phyloP scores from a whole-genome alignment of 2,888 invertebrate species.

The Drosophila niveifrons region DNA sequence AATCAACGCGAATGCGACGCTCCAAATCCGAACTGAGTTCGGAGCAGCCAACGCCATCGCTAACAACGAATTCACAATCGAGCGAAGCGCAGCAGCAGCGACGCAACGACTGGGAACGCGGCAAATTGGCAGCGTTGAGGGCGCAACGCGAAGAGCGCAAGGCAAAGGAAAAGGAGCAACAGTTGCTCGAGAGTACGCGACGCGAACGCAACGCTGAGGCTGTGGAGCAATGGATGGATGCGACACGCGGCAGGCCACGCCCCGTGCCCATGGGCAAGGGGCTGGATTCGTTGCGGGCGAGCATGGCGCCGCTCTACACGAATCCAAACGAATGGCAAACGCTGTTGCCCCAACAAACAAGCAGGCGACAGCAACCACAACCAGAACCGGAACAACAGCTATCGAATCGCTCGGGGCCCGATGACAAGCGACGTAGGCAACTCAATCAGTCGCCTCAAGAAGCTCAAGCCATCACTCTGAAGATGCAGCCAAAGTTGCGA shows the following conservation, averaged over 20 bases:
- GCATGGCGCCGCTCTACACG: slow-evolving; percentile 74
- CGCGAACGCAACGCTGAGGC: slow-evolving; percentile 30
- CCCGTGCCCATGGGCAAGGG: slow-evolving; percentile 83
- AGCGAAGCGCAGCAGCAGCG: background rate
- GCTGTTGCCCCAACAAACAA: background rate
- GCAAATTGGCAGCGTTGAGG: slow-evolving; percentile 33
- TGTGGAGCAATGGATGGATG: slow-evolving; percentile 37
- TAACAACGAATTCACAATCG: background rate
- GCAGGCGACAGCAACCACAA: background rate
- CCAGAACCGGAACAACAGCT: background rate
- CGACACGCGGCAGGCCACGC: slow-evolving; percentile 72
- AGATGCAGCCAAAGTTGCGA: too few species aligned
- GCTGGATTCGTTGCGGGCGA: slow-evolving; percentile 79
- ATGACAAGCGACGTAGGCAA: slow-evolving; percentile 40
- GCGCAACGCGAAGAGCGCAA: slow-evolving; percentile 12
- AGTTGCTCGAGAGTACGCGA: slow-evolving; percentile 2
- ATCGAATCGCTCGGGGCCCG: slow-evolving; percentile 16
- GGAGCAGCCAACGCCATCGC: background rate
- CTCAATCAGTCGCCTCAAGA: too few species aligned
- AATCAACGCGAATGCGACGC: slow-evolving; percentile 23
- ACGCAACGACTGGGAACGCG: slow-evolving; percentile 31
- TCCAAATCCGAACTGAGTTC: slow-evolving; percentile 40
- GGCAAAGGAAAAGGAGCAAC: background rate
- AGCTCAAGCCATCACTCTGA: too few species aligned
- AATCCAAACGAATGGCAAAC: slow-evolving; percentile 82